Conservation (phyloP, 2,888 invertebrate genomes). For the Pandemis cinnamomeana region DNA sequence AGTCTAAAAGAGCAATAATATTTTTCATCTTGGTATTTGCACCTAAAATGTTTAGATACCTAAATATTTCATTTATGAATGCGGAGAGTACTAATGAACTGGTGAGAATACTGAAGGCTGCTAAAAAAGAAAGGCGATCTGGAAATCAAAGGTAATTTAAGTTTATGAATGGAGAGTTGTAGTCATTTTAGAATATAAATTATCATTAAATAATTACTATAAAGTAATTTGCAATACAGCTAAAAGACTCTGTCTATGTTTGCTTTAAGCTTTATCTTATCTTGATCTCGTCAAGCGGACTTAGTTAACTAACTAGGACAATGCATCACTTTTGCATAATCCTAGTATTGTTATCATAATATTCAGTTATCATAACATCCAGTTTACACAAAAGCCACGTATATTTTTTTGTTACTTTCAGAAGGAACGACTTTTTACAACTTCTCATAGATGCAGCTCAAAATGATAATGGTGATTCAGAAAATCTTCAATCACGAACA, state of each 20-base stretch:
- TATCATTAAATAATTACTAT: too few relatives aligned
- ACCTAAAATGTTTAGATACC: constrained; percentile 61
- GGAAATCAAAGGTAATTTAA: constrained; percentile 59
- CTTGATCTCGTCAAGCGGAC: not conserved
- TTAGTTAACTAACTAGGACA: constrained; percentile 9
- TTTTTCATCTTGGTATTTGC: constrained; percentile 66
- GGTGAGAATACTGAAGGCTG: constrained; percentile 66
- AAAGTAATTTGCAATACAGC: not conserved
- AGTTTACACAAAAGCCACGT: too few relatives aligned
- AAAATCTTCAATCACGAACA: constrained; percentile 49
- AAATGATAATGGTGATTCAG: constrained; percentile 62
- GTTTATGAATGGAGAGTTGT: not conserved
- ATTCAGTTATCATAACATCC: too few relatives aligned
- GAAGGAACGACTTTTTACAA: constrained; percentile 79
- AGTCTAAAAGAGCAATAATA: constrained; percentile 62
- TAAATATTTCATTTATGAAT: constrained; percentile 73
- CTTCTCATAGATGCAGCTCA: constrained; percentile 75
- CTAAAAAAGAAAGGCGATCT: constrained; percentile 68
- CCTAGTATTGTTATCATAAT: constrained; percentile 26
- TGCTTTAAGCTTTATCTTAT: constrained; percentile 14
- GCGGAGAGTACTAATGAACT: constrained; percentile 63
- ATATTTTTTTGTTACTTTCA: constrained; percentile 52
- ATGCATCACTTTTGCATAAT: constrained; percentile 29
- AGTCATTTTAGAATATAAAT: not conserved
- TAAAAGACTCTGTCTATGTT: not conserved